Percentiles rank a stretch among this genome's conserved stretches.
These are phyloP conservation scores for Nomada hirtipes DNA, from an alignment of 2,888 invertebrate genomes.

Conservation along the genomic window DNA sequence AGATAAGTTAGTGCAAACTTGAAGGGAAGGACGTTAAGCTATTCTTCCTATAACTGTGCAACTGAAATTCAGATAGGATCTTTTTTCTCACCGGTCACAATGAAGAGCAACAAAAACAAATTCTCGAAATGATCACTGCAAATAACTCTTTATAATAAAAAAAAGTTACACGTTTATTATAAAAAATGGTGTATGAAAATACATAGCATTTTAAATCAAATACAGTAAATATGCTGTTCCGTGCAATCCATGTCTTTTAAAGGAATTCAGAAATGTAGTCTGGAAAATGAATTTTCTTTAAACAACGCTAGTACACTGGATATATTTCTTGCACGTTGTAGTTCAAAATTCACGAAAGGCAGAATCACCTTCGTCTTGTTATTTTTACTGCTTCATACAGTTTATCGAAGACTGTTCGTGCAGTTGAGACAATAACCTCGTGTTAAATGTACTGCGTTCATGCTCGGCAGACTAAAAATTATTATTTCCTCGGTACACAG, in stretches of 20 bases:
- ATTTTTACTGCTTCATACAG: slow-evolving; percentile 2
- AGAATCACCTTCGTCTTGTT: not conserved
- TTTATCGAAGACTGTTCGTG: not conserved
- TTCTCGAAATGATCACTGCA: no score
- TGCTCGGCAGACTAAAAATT: slow-evolving; percentile 13
- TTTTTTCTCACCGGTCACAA: not conserved
- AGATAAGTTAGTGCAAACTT: slow-evolving; percentile 41
- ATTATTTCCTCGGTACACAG: slow-evolving; percentile 10
- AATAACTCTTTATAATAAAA: no score
- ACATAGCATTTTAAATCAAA: no score
- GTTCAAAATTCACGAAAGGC: not conserved
- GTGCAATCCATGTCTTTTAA: no score
- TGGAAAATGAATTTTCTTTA: no score
- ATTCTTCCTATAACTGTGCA: slow-evolving; percentile 42
- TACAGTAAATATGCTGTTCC: no score
- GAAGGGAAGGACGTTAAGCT: slow-evolving; percentile 33
- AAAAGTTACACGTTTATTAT: no score
- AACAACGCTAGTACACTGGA: not conserved
- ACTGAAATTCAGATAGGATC: slow-evolving; percentile 62
- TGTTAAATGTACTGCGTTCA: slow-evolving; percentile 13
- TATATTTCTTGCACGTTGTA: not conserved
- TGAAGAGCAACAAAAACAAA: not conserved
- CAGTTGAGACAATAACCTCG: slow-evolving; percentile 4
- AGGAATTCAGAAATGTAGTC: no score
- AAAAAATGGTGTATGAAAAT: no score